phyloP scores from a whole-genome alignment of 2,113 vertebrate species.

The Dryoscopus gambensis region DNA sequence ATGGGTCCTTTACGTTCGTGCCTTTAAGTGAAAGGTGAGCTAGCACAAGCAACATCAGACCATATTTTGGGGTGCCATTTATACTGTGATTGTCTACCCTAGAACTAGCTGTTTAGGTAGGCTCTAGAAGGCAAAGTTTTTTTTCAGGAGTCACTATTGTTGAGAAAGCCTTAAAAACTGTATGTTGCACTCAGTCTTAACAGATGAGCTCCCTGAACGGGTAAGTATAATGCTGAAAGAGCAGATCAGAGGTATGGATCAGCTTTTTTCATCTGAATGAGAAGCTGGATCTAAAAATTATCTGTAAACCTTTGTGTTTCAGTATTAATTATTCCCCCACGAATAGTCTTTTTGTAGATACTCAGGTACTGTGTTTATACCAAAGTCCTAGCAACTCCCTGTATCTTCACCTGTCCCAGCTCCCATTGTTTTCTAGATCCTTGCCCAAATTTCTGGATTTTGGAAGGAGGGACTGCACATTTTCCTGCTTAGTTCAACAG shows the following conservation, averaged over 20 bases:
- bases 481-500: background rate
- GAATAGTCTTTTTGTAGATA: background rate
- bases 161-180: background rate
- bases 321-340: background rate
- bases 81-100: background rate
- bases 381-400: background rate
- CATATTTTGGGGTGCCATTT: accelerated
- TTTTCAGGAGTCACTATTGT: background rate
- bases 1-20: accelerated
- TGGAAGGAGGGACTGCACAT: background rate
- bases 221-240: background rate
- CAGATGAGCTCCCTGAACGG: background rate
- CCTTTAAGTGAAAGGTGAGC: background rate
- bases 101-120: background rate
- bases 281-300: background rate
- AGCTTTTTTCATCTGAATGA: background rate
- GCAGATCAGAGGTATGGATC: background rate
- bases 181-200: background rate
- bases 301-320: background rate
- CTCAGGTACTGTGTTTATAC: background rate
- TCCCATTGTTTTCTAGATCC: background rate
- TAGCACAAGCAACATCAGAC: background rate
- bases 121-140: background rate
- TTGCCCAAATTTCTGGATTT: background rate
- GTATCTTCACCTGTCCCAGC: background rate